Evolutionary conservation across 1,140 invertebrate genomes (phyloP).

Genomic region (Eriosoma lanigerum): DNA sequence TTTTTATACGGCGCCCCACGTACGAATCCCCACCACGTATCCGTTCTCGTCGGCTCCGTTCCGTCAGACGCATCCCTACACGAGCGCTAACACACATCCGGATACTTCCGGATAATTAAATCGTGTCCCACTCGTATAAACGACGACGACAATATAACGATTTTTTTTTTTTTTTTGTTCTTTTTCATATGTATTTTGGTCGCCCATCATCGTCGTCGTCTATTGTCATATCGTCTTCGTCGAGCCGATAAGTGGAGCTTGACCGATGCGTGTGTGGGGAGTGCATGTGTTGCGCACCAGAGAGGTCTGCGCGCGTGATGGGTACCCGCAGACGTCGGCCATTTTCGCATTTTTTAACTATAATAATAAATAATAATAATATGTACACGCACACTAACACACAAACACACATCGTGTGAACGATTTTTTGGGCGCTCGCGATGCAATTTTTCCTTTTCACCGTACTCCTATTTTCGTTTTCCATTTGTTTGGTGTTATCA

Average conservation of each 20-base stretch:
- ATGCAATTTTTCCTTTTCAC: conserved; percentile 11
- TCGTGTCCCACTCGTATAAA: conserved; percentile 1
- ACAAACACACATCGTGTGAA: conserved; percentile 12
- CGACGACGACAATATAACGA: conserved; percentile 13
- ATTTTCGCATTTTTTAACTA: conserved; percentile 18
- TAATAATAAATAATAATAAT: no score
- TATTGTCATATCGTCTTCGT: background rate
- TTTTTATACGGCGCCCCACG: conserved; percentile 33
- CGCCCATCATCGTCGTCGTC: conserved; percentile 22
- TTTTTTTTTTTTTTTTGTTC: background rate
- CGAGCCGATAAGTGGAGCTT: conserved; percentile 48
- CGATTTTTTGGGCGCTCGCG: background rate
- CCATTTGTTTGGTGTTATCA: background rate
- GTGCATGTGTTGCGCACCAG: background rate
- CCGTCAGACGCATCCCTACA: conserved; percentile 14
- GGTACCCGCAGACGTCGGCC: background rate
- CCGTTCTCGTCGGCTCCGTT: background rate
- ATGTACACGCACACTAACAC: background rate
- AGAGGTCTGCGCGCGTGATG: background rate
- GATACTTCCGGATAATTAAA: conserved; percentile 15
- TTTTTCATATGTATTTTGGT: no score
- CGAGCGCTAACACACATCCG: background rate
- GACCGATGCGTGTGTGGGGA: conserved; percentile 19
- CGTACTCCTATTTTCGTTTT: conserved; percentile 14
- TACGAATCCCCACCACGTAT: background rate